Evolutionary conservation across 1,140 invertebrate genomes (phyloP).

Genomic region (Protaetia brevitarsis): DNA sequence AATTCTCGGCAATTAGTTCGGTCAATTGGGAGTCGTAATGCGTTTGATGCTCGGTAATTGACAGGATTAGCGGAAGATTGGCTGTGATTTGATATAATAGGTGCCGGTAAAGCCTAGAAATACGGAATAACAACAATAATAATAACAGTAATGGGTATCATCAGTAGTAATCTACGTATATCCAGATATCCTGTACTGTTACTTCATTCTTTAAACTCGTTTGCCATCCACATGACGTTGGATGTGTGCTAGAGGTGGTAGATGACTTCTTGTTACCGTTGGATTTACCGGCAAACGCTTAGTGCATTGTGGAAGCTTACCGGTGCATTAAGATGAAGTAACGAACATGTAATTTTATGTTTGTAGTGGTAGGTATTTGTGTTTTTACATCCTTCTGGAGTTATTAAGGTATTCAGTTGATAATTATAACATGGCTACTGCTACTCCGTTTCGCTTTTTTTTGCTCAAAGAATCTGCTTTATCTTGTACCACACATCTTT

Average conservation of each 20-base stretch:
- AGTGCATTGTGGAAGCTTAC: neutral
- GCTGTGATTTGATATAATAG: too few relatives aligned
- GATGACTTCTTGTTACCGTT: neutral
- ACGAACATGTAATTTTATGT: neutral
- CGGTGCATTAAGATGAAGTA: neutral
- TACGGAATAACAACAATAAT: constrained; percentile 2
- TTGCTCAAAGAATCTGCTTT: neutral
- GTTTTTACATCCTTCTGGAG: neutral
- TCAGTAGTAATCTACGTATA: neutral
- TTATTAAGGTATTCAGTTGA: neutral
- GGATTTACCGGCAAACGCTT: neutral
- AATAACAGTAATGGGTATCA: neutral
- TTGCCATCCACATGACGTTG: neutral
- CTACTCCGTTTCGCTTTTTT: neutral
- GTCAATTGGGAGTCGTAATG: neutral
- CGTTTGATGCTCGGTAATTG: neutral
- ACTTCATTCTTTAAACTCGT: constrained; percentile 10
- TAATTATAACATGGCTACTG: neutral
- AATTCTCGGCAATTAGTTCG: neutral
- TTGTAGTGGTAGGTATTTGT: neutral
- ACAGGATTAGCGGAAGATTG: neutral
- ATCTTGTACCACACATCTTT: neutral
- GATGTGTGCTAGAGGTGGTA: too few relatives aligned
- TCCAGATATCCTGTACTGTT: neutral
- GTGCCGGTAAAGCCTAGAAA: too few relatives aligned